phyloP scores from a whole-genome alignment of 2,113 vertebrate genomes.

The Mastomys coucha region DNA sequence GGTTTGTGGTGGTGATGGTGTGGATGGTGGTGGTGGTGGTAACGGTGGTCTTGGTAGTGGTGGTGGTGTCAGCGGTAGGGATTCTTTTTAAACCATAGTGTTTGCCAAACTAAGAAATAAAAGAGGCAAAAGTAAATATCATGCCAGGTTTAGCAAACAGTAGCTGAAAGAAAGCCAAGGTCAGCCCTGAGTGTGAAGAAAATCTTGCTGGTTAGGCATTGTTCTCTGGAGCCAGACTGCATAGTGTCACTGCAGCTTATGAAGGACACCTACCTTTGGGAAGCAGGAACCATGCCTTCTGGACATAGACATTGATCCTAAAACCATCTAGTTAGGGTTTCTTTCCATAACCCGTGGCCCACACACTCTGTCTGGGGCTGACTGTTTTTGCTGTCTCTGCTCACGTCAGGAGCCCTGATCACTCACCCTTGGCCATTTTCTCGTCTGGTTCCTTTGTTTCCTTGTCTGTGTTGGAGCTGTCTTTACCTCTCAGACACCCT shows the following conservation, averaged over 20 bases:
- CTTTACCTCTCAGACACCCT: not conserved
- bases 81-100: slow-evolving; percentile 25
- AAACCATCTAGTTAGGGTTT: not conserved
- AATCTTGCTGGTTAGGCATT: slow-evolving; percentile 66
- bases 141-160: slow-evolving; percentile 62
- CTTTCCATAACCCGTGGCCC: not conserved
- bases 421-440: not conserved
- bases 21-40: not conserved
- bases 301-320: not conserved
- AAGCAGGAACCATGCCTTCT: slow-evolving; percentile 23
- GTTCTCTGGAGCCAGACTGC: not conserved
- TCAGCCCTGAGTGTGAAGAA: slow-evolving; percentile 53
- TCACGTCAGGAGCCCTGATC: not conserved
- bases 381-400: not conserved
- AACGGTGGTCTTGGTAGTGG: not conserved
- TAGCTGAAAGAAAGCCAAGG: slow-evolving; percentile 43
- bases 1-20: not conserved
- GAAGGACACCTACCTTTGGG: slow-evolving; percentile 53
- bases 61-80: not conserved
- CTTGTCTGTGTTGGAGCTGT: not conserved
- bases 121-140: slow-evolving; percentile 41
- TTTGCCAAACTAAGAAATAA: slow-evolving; percentile 41
- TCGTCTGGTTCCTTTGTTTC: not conserved
- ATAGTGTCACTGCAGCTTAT: not conserved
- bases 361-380: not conserved